These are phyloP conservation scores for Esperia sulphurella DNA, from an alignment of 2,888 invertebrate species.

Conservation along the genomic window DNA sequence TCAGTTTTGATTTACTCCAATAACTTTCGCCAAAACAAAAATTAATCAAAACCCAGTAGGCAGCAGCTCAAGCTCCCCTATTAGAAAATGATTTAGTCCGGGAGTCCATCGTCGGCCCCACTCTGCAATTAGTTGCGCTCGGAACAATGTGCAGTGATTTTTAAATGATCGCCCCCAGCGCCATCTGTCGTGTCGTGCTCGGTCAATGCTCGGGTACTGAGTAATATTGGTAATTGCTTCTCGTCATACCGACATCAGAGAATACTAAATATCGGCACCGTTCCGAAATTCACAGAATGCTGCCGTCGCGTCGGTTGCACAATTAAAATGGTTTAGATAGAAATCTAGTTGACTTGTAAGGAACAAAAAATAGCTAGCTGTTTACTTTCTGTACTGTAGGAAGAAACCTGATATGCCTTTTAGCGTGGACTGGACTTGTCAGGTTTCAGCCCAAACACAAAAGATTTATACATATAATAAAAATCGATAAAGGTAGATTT, in stretches of 20 bases:
- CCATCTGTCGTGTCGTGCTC: slow-evolving; percentile 71
- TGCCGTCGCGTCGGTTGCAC: too few relatives aligned
- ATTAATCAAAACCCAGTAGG: slow-evolving; percentile 11
- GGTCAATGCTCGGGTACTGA: slow-evolving; percentile 42
- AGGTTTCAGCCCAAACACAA: too few relatives aligned
- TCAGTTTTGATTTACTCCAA: slow-evolving; percentile 1
- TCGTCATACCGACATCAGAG: slow-evolving; percentile 23
- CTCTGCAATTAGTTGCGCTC: slow-evolving; percentile 77
- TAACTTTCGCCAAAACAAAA: slow-evolving; percentile 17
- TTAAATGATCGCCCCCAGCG: slow-evolving; percentile 69
- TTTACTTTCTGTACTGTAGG: too few relatives aligned
- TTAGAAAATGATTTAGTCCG: slow-evolving; percentile 72
- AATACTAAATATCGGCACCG: background rate
- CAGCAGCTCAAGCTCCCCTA: slow-evolving; percentile 33
- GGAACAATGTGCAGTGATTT: slow-evolving; percentile 79
- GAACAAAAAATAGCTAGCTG: too few relatives aligned
- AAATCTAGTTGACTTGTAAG: too few relatives aligned
- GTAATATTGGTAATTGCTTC: slow-evolving; percentile 72
- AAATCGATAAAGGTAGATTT: too few relatives aligned
- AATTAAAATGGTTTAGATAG: too few relatives aligned
- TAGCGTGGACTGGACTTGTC: too few relatives aligned
- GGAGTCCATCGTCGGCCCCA: slow-evolving; percentile 68
- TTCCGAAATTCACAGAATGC: too few relatives aligned
- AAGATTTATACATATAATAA: too few relatives aligned
- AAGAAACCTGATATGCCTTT: too few relatives aligned